A percentile compares a stretch with the other conserved stretches of the same genome.
Evolutionary conservation across 2,888 invertebrate genomes (phyloP).

Genomic region (Acleris laterana): DNA sequence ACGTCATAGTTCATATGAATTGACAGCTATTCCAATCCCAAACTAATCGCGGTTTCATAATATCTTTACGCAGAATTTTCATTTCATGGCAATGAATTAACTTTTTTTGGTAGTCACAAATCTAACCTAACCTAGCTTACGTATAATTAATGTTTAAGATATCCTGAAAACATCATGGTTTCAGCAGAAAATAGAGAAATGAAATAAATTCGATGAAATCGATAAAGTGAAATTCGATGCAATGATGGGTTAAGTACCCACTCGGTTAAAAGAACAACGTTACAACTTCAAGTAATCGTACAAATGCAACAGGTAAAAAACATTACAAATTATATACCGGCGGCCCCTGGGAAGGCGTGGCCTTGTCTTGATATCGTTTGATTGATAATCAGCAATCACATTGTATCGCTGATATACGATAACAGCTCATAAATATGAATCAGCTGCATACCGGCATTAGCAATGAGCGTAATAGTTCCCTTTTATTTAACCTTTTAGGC

Average conservation of each 20-base stretch:
- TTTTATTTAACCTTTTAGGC: too few species aligned
- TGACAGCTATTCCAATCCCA: too few species aligned
- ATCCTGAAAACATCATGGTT: too few species aligned
- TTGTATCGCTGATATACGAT: conserved; percentile 41
- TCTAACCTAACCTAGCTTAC: too few species aligned
- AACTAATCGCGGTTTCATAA: too few species aligned
- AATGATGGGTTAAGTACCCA: neutral
- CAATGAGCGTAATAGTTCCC: neutral
- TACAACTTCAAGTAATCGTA: neutral
- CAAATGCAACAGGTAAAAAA: neutral
- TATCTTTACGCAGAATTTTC: too few species aligned
- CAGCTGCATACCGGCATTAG: neutral
- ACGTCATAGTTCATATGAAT: too few species aligned
- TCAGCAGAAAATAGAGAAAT: too few species aligned
- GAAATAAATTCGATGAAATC: too few species aligned
- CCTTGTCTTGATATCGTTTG: conserved; percentile 18
- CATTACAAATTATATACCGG: conserved; percentile 5
- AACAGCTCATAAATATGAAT: conserved; percentile 20
- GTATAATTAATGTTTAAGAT: neutral
- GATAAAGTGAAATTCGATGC: too few species aligned
- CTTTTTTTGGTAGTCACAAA: too few species aligned
- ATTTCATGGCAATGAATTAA: too few species aligned
- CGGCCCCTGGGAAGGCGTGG: conserved; percentile 24
- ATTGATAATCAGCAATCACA: conserved; percentile 37
- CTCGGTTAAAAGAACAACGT: neutral